A percentile compares a stretch with the other conserved stretches of the same genome.
Conservation (phyloP, 2,113 vertebrate genomes). For the Syngnathus floridae region DNA sequence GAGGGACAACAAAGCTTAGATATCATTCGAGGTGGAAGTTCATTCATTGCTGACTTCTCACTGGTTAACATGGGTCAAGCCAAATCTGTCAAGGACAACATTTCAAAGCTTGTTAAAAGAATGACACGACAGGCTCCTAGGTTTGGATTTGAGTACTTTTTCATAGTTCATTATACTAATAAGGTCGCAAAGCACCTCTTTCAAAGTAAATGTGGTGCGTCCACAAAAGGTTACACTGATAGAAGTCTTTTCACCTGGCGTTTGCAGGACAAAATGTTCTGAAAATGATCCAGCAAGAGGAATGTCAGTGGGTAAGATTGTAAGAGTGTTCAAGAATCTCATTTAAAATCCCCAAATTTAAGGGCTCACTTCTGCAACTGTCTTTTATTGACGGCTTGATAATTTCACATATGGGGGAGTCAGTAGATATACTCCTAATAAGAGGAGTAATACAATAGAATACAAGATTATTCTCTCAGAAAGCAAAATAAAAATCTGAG, state of each 20-base stretch:
- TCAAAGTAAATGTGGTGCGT: slow-evolving; percentile 4
- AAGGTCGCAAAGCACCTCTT: slow-evolving; percentile 29
- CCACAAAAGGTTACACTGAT: background rate
- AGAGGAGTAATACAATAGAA: background rate
- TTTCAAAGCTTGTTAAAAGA: no score
- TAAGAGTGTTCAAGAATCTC: no score
- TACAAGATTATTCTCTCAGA: background rate
- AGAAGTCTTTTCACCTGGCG: background rate
- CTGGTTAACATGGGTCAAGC: no score
- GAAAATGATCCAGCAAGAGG: background rate
- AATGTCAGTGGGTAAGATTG: background rate
- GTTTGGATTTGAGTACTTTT: slow-evolving; percentile 24
- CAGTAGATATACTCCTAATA: background rate
- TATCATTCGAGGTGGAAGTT: no score
- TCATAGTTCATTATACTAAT: slow-evolving; percentile 40
- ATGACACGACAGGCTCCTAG: slow-evolving; percentile 11
- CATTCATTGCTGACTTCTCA: no score
- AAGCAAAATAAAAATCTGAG: slow-evolving; percentile 13
- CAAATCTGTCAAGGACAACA: no score
- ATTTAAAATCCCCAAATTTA: no score
- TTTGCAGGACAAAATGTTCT: background rate
- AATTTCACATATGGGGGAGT: background rate
- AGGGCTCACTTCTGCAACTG: no score
- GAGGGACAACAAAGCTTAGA: no score
- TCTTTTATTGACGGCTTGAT: background rate